Percentiles rank a stretch among this genome's conserved stretches.
These are phyloP conservation scores for Pluvianellus socialis DNA, from an alignment of 2,113 vertebrate genomes.

Conservation along the genomic window DNA sequence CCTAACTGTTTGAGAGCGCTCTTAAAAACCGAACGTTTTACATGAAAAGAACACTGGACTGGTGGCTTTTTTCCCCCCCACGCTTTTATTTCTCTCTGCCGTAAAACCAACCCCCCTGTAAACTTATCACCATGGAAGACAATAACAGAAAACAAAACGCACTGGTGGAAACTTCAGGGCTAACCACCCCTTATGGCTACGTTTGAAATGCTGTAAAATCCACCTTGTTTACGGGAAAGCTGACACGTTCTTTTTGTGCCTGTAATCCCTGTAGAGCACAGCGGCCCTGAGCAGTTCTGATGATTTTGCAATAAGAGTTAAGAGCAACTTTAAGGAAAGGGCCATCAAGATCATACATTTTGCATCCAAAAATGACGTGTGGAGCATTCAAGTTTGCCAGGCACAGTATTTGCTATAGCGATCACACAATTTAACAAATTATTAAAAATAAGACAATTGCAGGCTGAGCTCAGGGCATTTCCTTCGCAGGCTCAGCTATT, in stretches of 20 bases:
- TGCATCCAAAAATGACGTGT: neutral
- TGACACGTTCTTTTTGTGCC: neutral
- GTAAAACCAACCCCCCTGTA: neutral
- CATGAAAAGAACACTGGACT: neutral
- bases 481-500: neutral
- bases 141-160: neutral
- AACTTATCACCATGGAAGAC: neutral
- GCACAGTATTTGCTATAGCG: neutral
- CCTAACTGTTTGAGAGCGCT: neutral
- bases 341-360: accelerated
- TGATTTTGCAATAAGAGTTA: neutral
- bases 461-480: neutral
- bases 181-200: neutral
- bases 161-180: neutral
- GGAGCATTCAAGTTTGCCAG: neutral
- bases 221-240: neutral
- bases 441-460: neutral
- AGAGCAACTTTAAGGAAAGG: neutral
- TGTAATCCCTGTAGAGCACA: neutral
- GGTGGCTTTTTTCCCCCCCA: accelerated
- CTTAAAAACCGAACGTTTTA: neutral
- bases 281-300: too few species aligned
- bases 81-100: neutral
- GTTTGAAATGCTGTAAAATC: neutral
- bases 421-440: neutral